These are phyloP conservation scores for Drosophila saltans DNA, from an alignment of 1,140 invertebrate genomes.

Conservation along the genomic window DNA sequence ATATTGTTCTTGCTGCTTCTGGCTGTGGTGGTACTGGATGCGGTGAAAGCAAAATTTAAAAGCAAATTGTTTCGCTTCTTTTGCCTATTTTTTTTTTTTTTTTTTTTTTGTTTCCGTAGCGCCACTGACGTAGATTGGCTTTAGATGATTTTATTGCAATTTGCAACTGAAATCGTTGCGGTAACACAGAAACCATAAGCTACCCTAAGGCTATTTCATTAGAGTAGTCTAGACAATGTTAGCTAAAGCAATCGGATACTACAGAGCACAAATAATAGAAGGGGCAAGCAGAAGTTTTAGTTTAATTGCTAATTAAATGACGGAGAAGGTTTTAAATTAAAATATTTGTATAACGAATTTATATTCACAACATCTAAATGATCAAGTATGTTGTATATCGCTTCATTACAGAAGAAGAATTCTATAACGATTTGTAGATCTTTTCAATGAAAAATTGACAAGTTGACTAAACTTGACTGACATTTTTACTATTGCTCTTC, in stretches of 20 bases:
- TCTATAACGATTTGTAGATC: too few relatives aligned
- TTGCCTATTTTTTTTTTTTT: slow-evolving; percentile 18
- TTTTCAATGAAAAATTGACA: too few relatives aligned
- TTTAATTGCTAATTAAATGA: slow-evolving; percentile 11
- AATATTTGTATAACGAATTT: too few relatives aligned
- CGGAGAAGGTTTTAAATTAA: neutral
- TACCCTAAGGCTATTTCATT: slow-evolving; percentile 39
- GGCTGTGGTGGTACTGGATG: slow-evolving; percentile 35
- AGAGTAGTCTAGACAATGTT: slow-evolving; percentile 43
- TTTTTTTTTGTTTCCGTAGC: slow-evolving; percentile 6
- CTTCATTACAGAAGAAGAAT: too few relatives aligned
- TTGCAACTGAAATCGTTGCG: slow-evolving; percentile 35
- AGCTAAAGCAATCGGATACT: slow-evolving; percentile 24
- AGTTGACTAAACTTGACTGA: too few relatives aligned
- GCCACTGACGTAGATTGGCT: slow-evolving; percentile 47
- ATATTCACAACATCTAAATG: too few relatives aligned
- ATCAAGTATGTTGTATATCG: too few relatives aligned
- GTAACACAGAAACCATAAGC: slow-evolving; percentile 18
- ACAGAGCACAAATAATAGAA: neutral
- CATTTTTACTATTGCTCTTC: too few relatives aligned
- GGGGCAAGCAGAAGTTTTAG: neutral
- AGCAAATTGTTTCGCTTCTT: slow-evolving; percentile 67
- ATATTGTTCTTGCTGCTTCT: slow-evolving; percentile 55
- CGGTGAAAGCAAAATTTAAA: slow-evolving; percentile 59
- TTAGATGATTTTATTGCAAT: slow-evolving; percentile 61